Conservation (phyloP, 1,140 invertebrate genomes). For the Drosophila elegans region DNA sequence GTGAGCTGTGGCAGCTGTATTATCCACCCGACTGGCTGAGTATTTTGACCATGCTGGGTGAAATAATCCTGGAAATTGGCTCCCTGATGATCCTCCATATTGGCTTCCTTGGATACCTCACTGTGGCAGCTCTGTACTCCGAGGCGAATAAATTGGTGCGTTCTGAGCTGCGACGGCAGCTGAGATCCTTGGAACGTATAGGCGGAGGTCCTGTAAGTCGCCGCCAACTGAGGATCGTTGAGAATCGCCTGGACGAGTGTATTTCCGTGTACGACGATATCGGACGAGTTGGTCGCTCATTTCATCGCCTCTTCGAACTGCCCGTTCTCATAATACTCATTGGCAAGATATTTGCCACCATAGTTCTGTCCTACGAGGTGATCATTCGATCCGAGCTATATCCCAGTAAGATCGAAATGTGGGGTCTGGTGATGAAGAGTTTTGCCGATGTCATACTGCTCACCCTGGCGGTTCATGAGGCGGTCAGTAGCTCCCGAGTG, state of each 20-base stretch:
- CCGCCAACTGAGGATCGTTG: slow-evolving; percentile 25
- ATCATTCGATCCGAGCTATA: slow-evolving; percentile 34
- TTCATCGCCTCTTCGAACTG: slow-evolving; percentile 55
- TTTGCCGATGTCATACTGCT: slow-evolving; percentile 63
- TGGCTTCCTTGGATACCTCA: slow-evolving; percentile 63
- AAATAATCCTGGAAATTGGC: slow-evolving; percentile 26
- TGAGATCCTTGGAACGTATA: slow-evolving; percentile 50
- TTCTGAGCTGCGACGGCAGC: slow-evolving; percentile 49
- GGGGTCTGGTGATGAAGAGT: slow-evolving; percentile 49
- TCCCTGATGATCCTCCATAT: slow-evolving; percentile 53
- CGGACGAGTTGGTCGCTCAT: slow-evolving; percentile 40
- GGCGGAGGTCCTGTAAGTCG: slow-evolving; percentile 23
- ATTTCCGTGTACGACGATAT: slow-evolving; percentile 63
- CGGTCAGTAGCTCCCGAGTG: slow-evolving; percentile 50
- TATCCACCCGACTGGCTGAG: background rate
- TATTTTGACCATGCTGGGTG: background rate
- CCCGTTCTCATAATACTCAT: slow-evolving; percentile 41
- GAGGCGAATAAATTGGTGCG: slow-evolving; percentile 60
- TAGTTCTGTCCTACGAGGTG: slow-evolving; percentile 40
- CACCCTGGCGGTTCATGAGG: slow-evolving; percentile 58
- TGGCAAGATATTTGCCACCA: slow-evolving; percentile 44
- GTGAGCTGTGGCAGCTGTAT: slow-evolving; percentile 6
- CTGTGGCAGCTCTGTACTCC: slow-evolving; percentile 59
- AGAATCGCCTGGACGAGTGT: slow-evolving; percentile 57
- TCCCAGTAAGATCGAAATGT: slow-evolving; percentile 15